A percentile compares a stretch with the other conserved stretches of the same genome.
Conservation (phyloP, 1,140 invertebrate genomes). For the Sesamia nonagrioides region DNA sequence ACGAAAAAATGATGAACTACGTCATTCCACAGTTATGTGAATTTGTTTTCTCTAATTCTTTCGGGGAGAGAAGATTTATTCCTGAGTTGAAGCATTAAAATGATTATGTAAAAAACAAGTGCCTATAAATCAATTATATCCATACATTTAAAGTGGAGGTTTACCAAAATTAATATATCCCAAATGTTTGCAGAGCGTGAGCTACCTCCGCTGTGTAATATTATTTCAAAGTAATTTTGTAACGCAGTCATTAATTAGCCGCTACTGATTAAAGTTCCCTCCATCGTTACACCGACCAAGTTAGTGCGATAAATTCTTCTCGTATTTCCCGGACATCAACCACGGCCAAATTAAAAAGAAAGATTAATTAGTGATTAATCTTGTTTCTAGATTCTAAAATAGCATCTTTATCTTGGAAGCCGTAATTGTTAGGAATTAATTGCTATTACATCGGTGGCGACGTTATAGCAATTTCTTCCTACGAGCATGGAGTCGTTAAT, state of each 20-base stretch:
- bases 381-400: not conserved
- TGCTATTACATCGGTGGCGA: no score
- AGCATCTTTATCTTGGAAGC: not conserved
- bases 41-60: no score
- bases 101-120: no score
- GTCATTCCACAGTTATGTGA: no score
- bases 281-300: not conserved
- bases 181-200: not conserved
- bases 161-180: not conserved
- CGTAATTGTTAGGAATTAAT: not conserved
- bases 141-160: not conserved
- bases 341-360: slow-evolving; percentile 14
- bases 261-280: not conserved
- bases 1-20: no score
- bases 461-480: no score
- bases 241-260: slow-evolving; percentile 14
- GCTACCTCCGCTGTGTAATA: not conserved
- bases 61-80: no score
- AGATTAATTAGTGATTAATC: slow-evolving; percentile 14
- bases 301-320: slow-evolving; percentile 22
- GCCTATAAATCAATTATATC: no score
- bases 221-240: not conserved
- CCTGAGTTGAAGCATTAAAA: no score
- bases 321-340: not conserved
- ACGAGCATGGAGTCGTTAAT: no score